phyloP scores from a whole-genome alignment of 2,113 vertebrate genomes.

The Salvator merianae region DNA sequence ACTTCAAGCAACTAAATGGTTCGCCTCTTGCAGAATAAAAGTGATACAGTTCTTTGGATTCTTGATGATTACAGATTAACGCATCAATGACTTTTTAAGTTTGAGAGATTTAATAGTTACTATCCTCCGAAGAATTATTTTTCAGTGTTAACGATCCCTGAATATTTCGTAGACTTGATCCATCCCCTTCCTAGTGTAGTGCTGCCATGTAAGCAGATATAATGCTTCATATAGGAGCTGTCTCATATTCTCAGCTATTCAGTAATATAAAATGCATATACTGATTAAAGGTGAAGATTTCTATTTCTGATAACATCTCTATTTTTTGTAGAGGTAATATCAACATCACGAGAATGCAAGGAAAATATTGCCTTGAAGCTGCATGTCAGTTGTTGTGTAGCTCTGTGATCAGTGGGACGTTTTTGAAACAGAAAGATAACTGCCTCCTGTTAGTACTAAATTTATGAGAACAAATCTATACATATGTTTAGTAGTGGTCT shows the following conservation, averaged over 20 bases:
- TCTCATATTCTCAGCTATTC: neutral
- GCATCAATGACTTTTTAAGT: neutral
- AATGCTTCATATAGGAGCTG: neutral
- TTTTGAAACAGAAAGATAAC: too few species aligned
- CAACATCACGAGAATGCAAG: too few species aligned
- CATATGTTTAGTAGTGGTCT: too few species aligned
- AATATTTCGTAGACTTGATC: neutral
- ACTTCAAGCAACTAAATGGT: neutral
- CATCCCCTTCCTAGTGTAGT: neutral
- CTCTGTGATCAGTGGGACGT: too few species aligned
- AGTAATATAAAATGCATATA: neutral
- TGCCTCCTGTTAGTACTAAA: too few species aligned
- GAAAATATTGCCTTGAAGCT: too few species aligned
- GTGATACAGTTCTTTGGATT: neutral
- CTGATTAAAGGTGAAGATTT: too few species aligned
- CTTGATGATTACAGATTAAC: neutral
- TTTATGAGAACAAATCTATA: too few species aligned
- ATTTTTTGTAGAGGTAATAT: too few species aligned
- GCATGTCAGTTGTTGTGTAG: too few species aligned
- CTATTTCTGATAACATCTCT: too few species aligned
- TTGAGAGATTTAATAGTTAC: neutral
- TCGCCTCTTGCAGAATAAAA: neutral
- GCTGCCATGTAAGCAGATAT: neutral
- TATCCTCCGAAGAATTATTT: conserved; percentile 2
- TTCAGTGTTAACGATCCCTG: neutral